These are phyloP conservation scores for Muntiacus reevesi DNA, from an alignment of 2,113 vertebrate species.

Conservation along the genomic window DNA sequence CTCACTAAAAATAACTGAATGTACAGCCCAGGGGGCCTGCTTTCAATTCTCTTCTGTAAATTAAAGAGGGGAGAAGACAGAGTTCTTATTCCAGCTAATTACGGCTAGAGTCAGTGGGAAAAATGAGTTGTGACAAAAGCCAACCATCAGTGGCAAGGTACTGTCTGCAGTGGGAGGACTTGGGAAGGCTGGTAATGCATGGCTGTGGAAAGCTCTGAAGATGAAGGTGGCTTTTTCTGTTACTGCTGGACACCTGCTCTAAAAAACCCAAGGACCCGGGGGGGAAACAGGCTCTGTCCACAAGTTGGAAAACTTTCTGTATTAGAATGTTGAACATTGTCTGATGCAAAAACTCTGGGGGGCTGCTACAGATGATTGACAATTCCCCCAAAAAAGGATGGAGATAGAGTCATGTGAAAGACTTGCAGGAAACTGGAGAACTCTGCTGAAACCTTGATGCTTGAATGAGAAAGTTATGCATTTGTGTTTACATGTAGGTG, in stretches of 20 bases:
- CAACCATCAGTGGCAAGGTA: not conserved
- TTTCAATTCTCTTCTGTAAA: not conserved
- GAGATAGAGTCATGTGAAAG: not conserved
- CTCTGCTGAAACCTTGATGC: not conserved
- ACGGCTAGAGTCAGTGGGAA: not conserved
- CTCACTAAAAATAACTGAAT: not conserved
- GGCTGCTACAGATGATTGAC: not conserved
- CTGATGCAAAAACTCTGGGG: not conserved
- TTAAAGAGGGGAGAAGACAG: not conserved
- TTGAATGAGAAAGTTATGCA: not conserved
- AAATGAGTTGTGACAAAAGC: not conserved
- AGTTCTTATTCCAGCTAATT: not conserved
- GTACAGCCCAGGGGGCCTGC: not conserved
- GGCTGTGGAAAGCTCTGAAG: not conserved
- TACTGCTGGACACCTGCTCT: accelerated
- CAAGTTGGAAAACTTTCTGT: not conserved
- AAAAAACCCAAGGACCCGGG: not conserved
- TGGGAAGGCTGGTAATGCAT: not conserved
- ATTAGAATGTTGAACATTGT: not conserved
- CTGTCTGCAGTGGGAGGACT: not conserved
- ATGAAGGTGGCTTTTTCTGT: not conserved
- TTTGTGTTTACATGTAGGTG: too few species aligned
- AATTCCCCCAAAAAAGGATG: not conserved
- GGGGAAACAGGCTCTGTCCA: not conserved
- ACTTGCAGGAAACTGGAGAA: not conserved